Evolutionary conservation across 2,888 invertebrate species (phyloP).

Genomic region (Anarsia innoxiella): DNA sequence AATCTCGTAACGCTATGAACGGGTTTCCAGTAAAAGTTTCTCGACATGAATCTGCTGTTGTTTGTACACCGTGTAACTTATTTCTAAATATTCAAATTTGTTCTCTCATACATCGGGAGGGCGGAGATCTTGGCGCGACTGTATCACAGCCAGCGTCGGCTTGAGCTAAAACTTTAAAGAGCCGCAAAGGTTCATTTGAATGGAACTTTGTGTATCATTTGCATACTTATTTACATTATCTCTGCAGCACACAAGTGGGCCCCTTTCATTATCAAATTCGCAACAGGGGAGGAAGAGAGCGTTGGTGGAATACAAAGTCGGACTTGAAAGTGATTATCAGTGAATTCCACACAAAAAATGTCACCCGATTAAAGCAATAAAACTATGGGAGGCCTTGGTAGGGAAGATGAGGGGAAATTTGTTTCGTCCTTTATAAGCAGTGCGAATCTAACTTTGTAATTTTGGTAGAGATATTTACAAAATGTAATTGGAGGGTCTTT

Average conservation of each 20-base stretch:
- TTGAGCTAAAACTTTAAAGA: conserved; percentile 64
- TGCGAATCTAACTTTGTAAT: too few species aligned
- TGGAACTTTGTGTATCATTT: conserved; percentile 69
- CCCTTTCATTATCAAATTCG: conserved; percentile 73
- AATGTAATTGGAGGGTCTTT: too few species aligned
- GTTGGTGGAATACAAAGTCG: conserved; percentile 61
- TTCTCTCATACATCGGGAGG: conserved; percentile 23
- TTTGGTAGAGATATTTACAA: too few species aligned
- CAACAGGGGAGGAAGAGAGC: conserved; percentile 50
- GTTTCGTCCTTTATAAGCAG: too few species aligned
- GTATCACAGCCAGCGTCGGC: conserved; percentile 43
- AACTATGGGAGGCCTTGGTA: conserved; percentile 26
- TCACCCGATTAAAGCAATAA: conserved; percentile 52
- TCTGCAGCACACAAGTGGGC: conserved; percentile 71
- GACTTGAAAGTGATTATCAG: conserved; percentile 63
- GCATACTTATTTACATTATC: conserved; percentile 76
- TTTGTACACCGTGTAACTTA: conserved; percentile 51
- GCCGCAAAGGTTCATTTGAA: conserved; percentile 70
- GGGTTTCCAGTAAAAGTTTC: conserved; percentile 39
- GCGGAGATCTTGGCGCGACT: conserved; percentile 32
- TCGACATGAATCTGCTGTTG: conserved; percentile 42
- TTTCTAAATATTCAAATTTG: conserved; percentile 49
- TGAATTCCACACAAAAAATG: conserved; percentile 55
- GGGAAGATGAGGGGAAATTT: conserved; percentile 15
- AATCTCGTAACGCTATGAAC: conserved; percentile 31